phyloP scores from a whole-genome alignment of 2,888 invertebrate genomes.

The Drosophila anceps region DNA sequence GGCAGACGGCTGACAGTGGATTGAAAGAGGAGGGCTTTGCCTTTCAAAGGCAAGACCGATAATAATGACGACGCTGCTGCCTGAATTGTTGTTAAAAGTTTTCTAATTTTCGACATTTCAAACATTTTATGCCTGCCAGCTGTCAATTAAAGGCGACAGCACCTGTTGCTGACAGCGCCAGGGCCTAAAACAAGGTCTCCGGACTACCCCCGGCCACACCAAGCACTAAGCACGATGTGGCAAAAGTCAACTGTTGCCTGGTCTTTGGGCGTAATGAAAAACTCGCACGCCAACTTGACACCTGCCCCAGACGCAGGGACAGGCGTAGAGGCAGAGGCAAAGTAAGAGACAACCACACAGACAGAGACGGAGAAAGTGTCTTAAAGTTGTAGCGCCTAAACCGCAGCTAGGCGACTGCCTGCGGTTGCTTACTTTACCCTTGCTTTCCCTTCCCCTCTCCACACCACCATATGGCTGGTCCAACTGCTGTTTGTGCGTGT shows the following conservation, averaged over 20 bases:
- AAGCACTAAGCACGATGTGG: constrained; percentile 23
- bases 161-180: constrained; percentile 77
- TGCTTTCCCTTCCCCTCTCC: neutral
- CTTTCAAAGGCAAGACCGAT: constrained; percentile 62
- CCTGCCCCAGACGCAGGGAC: constrained; percentile 51
- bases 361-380: constrained; percentile 13
- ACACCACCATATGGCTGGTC: rapidly evolving
- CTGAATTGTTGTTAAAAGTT: constrained; percentile 77
- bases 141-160: constrained; percentile 78
- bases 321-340: neutral
- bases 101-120: constrained; percentile 80
- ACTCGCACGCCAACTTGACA: constrained; percentile 74
- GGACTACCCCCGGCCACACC: neutral
- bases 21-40: constrained; percentile 2
- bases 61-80: constrained; percentile 66
- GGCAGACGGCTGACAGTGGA: constrained; percentile 19
- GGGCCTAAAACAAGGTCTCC: constrained; percentile 36
- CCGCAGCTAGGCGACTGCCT: constrained; percentile 52
- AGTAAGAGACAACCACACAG: neutral
- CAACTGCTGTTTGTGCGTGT: constrained; percentile 25
- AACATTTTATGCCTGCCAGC: constrained; percentile 79
- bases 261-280: constrained; percentile 55
- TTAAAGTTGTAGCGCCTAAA: constrained; percentile 44
- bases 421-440: constrained; percentile 21
- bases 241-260: constrained; percentile 64